Evolutionary conservation across 2,113 vertebrate genomes (phyloP), one percentile per base, ranked within the genome.

Genomic region (Brachirus orientalis): DNA sequence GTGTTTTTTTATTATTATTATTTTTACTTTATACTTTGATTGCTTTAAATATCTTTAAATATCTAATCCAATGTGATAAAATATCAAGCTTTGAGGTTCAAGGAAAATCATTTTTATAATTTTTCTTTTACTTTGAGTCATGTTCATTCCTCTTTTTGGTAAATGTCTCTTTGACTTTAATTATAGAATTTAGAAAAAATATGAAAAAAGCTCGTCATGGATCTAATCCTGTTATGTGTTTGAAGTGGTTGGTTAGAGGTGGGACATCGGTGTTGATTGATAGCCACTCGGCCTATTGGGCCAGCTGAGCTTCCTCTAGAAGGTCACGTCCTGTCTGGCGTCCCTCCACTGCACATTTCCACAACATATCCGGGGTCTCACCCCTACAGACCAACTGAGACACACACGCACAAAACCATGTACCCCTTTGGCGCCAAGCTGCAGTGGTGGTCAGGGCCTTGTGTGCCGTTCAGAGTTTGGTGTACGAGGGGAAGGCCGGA

Each of bases 251-350:
- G 35, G 43, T 60, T 66, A 20, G 56, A 70, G 86, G 86, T 64
- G 82, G 84, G 83, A 82, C 83, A 61, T 69, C 41, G 54, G 53
- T 64, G 43, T 77, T 93, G 92, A 93, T 89, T 80, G 88, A 94
- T 92, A 74, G 77, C 66, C 72, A 82, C 51, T 90, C 64, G 79
- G 87, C 89, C 87, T 83, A 90, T 91, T 68, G 76, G 83, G 82
- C 80, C 20, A 19, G 51, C 62, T 19, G 46, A 75, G 86, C 83
- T 91, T 92, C 91, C 91, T 92, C 83, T 79, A 66, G 57, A 71
- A 69, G 93, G 92, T 94, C 91, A 92, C 73, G 75, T 93, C 89
- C 88, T 90, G 90, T 93, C 90, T 93, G 92, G 82, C 90, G 91
- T 77, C 83, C 92, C 89, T 91, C 91, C 91, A 91, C 90, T 84